Conservation (phyloP, 2,113 vertebrate species). For the Electrona antarctica region DNA sequence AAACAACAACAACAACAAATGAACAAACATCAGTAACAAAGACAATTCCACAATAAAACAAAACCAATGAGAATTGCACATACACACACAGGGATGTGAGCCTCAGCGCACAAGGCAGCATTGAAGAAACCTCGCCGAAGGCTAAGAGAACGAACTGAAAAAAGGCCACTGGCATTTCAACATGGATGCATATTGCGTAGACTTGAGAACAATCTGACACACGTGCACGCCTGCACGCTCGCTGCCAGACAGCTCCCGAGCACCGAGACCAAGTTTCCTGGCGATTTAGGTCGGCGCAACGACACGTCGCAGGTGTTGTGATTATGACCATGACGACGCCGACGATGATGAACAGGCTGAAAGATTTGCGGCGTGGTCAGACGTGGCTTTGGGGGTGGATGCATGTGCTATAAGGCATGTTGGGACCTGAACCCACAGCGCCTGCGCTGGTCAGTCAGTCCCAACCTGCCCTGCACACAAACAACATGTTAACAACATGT, state of each 20-base stretch:
- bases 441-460: slow-evolving; percentile 62
- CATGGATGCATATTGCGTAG: too few species aligned
- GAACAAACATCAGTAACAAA: background rate
- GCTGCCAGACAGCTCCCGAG: too few species aligned
- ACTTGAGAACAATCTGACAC: too few species aligned
- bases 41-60: background rate
- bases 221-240: too few species aligned
- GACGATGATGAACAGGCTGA: slow-evolving; percentile 2
- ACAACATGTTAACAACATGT: too few species aligned
- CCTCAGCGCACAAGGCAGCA: slow-evolving; percentile 58
- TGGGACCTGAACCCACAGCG: slow-evolving; percentile 45
- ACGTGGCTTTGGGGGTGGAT: background rate
- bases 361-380: background rate
- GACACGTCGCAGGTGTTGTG: background rate
- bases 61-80: background rate
- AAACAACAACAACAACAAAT: background rate
- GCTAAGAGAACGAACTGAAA: slow-evolving; percentile 26
- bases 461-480: slow-evolving; percentile 22
- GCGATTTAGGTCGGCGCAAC: too few species aligned
- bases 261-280: too few species aligned
- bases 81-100: slow-evolving; percentile 35
- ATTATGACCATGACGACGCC: slow-evolving; percentile 2
- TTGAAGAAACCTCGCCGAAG: background rate
- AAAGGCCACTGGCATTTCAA: slow-evolving; percentile 54
- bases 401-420: slow-evolving; percentile 2